Conservation (phyloP, 2,113 vertebrate genomes). For the Ranitomeya imitator region DNA sequence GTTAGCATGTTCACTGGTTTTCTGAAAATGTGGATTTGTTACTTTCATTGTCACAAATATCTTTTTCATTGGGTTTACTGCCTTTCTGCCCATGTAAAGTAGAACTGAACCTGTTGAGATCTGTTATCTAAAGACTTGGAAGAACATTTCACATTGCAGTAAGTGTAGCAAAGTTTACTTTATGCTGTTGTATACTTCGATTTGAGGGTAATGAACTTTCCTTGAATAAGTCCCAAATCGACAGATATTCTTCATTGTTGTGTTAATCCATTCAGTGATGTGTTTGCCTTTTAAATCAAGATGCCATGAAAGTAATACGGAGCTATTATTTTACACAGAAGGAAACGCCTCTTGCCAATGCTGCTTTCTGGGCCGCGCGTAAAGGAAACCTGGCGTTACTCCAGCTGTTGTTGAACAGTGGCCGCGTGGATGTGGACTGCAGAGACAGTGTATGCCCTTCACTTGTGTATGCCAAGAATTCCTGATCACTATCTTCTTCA, state of each 20-base stretch:
- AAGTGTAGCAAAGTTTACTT: constrained; percentile 1
- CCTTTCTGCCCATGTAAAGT: neutral
- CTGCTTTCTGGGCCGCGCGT: constrained; percentile 94
- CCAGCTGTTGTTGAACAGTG: constrained; percentile 93
- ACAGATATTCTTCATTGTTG: constrained; percentile 8
- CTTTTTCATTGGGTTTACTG: constrained; percentile 1
- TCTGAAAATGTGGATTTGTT: neutral
- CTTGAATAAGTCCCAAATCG: constrained; percentile 1
- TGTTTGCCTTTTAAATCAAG: constrained; percentile 7
- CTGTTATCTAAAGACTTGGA: constrained; percentile 14
- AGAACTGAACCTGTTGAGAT: neutral
- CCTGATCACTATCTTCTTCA: constrained; percentile 54
- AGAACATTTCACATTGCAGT: constrained; percentile 29
- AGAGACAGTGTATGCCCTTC: constrained; percentile 88
- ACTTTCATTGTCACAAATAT: neutral
- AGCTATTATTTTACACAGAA: constrained; percentile 75
- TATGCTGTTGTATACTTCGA: neutral
- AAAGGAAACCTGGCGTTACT: constrained; percentile 93
- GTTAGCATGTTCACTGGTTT: neutral
- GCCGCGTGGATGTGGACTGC: constrained; percentile 94
- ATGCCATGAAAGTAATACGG: constrained; percentile 44
- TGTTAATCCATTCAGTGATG: constrained; percentile 12
- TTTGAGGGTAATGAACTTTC: neutral
- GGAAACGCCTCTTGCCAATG: constrained; percentile 96
- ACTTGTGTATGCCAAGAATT: constrained; percentile 65